A percentile compares a stretch with the other conserved stretches of the same genome.
Conservation (phyloP, 2,113 vertebrate species). For the Glaucidium brasilianum region DNA sequence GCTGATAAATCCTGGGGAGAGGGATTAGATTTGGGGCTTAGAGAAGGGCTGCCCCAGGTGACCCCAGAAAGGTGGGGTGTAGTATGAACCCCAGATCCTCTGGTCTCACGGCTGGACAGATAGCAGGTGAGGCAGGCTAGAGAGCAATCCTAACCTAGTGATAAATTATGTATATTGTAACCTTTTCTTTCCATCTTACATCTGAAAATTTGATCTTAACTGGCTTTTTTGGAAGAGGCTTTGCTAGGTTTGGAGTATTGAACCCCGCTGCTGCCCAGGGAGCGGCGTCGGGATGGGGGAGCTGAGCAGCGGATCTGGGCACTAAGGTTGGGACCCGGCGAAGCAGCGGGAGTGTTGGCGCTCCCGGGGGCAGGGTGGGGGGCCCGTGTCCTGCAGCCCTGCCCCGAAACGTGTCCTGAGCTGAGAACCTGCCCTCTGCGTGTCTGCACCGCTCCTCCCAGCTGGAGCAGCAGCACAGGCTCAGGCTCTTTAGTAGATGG, state of each 20-base stretch:
- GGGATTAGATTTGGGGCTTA: neutral
- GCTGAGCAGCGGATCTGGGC: neutral
- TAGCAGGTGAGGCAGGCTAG: neutral
- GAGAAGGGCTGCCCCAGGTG: neutral
- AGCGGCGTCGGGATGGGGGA: fast-evolving
- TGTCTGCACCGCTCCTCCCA: neutral
- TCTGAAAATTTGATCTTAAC: neutral
- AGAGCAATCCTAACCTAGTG: neutral
- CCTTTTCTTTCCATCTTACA: neutral
- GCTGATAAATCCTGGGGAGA: neutral
- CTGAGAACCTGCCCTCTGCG: neutral
- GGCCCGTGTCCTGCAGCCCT: fast-evolving
- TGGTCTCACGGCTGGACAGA: neutral
- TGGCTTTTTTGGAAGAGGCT: neutral
- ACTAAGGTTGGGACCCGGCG: fast-evolving
- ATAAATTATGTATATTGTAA: fast-evolving
- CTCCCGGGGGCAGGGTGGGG: neutral
- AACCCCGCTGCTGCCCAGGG: neutral
- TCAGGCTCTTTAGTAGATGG: neutral
- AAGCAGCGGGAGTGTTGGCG: fast-evolving
- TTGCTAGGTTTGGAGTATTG: neutral
- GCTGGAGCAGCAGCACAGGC: fast-evolving
- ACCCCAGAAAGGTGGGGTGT: neutral
- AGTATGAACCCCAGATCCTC: neutral
- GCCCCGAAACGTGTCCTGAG: fast-evolving